phyloP scores from a whole-genome alignment of 2,888 invertebrate species.

The Drosophila barbarae region DNA sequence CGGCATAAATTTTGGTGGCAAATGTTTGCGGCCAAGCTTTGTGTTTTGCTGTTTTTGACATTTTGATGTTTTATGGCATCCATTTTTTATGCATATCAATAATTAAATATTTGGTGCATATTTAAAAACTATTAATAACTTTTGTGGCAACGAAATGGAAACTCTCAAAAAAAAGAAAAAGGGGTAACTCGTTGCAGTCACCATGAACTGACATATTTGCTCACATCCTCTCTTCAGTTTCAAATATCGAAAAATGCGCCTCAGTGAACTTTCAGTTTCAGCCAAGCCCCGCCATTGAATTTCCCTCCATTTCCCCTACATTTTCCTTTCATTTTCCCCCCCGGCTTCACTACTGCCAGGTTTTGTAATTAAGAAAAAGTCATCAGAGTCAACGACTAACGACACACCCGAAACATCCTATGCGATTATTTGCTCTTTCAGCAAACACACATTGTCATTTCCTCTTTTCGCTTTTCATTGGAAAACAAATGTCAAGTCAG shows the following conservation, averaged over 20 bases:
- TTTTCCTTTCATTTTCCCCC: background rate
- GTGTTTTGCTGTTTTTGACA: constrained; percentile 34
- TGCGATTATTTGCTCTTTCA: constrained; percentile 47
- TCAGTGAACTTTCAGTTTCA: constrained; percentile 52
- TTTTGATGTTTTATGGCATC: constrained; percentile 34
- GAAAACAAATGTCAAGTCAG: constrained; percentile 68
- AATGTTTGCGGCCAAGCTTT: constrained; percentile 47
- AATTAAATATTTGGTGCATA: constrained; percentile 51
- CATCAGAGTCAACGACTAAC: constrained; percentile 70
- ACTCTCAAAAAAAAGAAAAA: constrained; percentile 27
- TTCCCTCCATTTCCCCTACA: background rate
- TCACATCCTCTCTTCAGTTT: constrained; percentile 50
- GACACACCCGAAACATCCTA: constrained; percentile 51
- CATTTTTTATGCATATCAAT: constrained; percentile 33
- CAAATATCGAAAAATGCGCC: constrained; percentile 33
- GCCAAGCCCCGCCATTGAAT: background rate
- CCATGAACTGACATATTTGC: constrained; percentile 59
- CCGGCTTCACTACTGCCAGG: constrained; percentile 45
- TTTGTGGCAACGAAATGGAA: constrained; percentile 25
- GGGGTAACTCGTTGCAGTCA: constrained; percentile 28
- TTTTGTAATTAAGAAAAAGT: constrained; percentile 73
- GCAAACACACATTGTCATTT: constrained; percentile 55
- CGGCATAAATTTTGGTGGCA: constrained; percentile 63
- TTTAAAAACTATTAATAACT: constrained; percentile 50
- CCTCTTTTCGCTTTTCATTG: constrained; percentile 68